Base-by-base conservation (phyloP, 2,797 vertebrate species). In the Gadopsis marmoratus region DNA sequence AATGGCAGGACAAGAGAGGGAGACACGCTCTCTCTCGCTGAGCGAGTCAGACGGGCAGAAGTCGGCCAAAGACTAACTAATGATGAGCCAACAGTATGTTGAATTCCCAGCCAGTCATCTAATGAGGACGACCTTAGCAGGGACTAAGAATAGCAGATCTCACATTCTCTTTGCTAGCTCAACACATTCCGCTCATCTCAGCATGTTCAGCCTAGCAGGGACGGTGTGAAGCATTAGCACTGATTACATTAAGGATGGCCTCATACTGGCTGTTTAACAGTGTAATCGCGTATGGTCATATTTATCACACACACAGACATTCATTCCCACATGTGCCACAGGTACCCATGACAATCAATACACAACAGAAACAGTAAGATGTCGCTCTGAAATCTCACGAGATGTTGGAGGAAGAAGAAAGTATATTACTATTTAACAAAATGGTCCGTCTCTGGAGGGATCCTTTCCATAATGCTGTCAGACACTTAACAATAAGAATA, bases 131-230 rank as follows among this genome's bases (percentile, higher is more conserved):
- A 74, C 7, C 74, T 45, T 67, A 71, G 58, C 43, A 7, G 14
- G 26, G 19, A 67, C 82, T 88, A 80, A 85, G 61, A 84, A 79
- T 79, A 90, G 79, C 76, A 69, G 60, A 65, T 64, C 41, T 75
- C 1, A n/a, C 53, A 59, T 72, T 58, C 19, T 9, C 26, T 64
- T 74, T 51, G 21, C 45, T 23, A 26, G 16, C 70, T 51, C 39
- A 74, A n/a, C n/a, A n/a, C n/a, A n/a, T n/a, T n/a, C n/a, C n/a
- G 48, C 55, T 68, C 58, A 56, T 56, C 61, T 45, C 35, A 56
- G 65, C 19, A 23, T 5, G 33, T 56, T 63, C 51, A 56, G 53
- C 33, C 23, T 21, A 9, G 23, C 33, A 13, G 29, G 74, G 6
- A 61, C 23, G 68, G 14, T 23, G 21, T 3, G 8, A 48, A 64